These are phyloP conservation scores for Kobus ellipsiprymnus DNA, from an alignment of 2,113 vertebrate genomes.

Conservation along the genomic window DNA sequence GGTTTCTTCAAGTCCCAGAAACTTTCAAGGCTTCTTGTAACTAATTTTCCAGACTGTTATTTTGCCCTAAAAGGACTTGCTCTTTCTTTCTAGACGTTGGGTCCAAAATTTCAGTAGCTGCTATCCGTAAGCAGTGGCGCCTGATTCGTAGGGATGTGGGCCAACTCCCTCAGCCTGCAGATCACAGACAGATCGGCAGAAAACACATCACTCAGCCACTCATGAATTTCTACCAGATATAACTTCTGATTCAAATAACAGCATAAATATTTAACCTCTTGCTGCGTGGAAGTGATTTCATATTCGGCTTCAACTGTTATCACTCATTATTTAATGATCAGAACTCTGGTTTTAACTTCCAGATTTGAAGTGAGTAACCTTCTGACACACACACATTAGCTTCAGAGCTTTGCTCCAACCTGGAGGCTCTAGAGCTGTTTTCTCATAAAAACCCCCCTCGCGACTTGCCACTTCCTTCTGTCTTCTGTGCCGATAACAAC, in stretches of 20 bases:
- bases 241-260: slow-evolving; percentile 24
- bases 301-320: background rate
- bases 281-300: background rate
- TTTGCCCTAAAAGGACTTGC: background rate
- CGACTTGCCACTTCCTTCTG: background rate
- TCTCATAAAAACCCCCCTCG: background rate
- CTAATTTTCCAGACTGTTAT: slow-evolving; percentile 22
- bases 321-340: slow-evolving; percentile 14
- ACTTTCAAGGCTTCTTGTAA: background rate
- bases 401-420: background rate
- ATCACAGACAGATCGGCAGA: background rate
- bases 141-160: background rate
- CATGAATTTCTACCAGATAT: background rate
- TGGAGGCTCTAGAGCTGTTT: background rate
- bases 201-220: slow-evolving; percentile 13
- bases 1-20: slow-evolving; percentile 15
- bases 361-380: background rate
- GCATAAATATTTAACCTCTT: slow-evolving; percentile 39
- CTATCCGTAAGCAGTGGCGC: background rate
- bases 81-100: background rate
- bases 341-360: slow-evolving; percentile 10
- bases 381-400: background rate
- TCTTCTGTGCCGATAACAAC: background rate
- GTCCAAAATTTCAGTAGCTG: background rate
- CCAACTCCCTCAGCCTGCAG: background rate